These are phyloP conservation scores for Pedetes capensis DNA, from an alignment of 2,113 vertebrate species.

Conservation along the genomic window DNA sequence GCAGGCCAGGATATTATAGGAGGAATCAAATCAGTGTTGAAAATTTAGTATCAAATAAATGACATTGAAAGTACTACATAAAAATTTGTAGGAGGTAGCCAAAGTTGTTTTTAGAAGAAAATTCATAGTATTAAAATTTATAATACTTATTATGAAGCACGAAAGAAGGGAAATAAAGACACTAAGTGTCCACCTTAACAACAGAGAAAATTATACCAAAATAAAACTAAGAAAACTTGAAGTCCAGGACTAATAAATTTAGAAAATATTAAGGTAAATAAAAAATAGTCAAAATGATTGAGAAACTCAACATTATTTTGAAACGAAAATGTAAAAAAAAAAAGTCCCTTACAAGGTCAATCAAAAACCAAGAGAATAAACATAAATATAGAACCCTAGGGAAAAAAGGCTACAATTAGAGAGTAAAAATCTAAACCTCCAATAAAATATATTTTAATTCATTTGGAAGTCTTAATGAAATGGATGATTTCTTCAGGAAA, in stretches of 20 bases:
- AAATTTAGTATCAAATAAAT: neutral
- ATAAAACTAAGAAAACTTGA: neutral
- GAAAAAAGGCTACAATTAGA: neutral
- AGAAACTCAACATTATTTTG: neutral
- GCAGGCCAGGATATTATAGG: no score
- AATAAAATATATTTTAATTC: neutral
- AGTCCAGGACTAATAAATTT: neutral
- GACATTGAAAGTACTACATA: neutral
- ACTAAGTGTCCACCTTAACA: neutral
- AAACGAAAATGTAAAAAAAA: neutral
- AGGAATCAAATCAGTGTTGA: neutral
- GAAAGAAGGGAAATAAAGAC: neutral
- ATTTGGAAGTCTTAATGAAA: neutral
- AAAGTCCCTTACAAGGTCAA: neutral
- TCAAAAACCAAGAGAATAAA: neutral
- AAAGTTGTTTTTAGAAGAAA: neutral
- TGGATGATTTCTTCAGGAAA: neutral
- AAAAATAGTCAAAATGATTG: neutral
- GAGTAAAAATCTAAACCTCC: neutral
- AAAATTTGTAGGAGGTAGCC: neutral
- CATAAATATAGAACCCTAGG: neutral
- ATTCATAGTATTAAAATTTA: neutral
- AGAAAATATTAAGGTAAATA: neutral
- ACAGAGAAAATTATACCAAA: neutral
- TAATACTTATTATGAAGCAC: neutral